Evolutionary conservation across 2,888 invertebrate genomes (phyloP), one percentile per base, ranked within the genome.

Genomic region (Tridacna crocea): DNA sequence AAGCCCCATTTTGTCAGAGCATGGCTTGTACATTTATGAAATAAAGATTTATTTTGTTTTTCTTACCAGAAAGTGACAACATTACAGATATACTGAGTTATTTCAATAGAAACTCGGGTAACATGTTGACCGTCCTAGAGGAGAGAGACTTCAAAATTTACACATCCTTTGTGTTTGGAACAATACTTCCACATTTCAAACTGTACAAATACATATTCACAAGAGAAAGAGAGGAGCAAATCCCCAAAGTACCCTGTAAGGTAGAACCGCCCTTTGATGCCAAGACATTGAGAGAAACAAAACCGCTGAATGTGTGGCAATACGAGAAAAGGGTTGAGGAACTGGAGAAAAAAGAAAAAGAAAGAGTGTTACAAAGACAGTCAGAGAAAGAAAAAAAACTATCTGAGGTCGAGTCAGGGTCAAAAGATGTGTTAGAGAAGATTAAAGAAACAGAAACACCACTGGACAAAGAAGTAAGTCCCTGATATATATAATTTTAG

Each of bases 161-260:
- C 83, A 89, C 91, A 61, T 91, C 92, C 58, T 92, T 90, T 75
- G 78, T 93, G 60, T 93, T 92, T 80, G 87, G 88, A 26, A 92
- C 93, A 68, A 90, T 92, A 55, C 84, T 93, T 77, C 79, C 87
- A 26, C 93, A 93, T 77, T 93, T 90, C 80, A 91, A 92, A 88
- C 88, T 93, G 6, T 92, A 89, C 79, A 90, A 92, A 79, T 90
- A 87, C 84, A 92, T 92, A n/a, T 92, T 92, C 74, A 88, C 87
- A 47, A 77, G 78, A 48, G 83, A 87, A 17, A 79, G 90, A 77
- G 82, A 87, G 19, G 82, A 84, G 74, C 74, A 82, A 60, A 85
- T 75, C 60, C 86, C 88, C 17, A 72, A 89, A 63, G 76, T 88
- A 12, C 63, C 70, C n/a, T 48, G 88, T 24, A 65, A 70, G 19